A percentile compares a stretch with the other conserved stretches of the same genome.
These are phyloP conservation scores for Hydrotaea cyrtoneurina DNA, from an alignment of 2,888 invertebrate genomes.

Conservation along the genomic window DNA sequence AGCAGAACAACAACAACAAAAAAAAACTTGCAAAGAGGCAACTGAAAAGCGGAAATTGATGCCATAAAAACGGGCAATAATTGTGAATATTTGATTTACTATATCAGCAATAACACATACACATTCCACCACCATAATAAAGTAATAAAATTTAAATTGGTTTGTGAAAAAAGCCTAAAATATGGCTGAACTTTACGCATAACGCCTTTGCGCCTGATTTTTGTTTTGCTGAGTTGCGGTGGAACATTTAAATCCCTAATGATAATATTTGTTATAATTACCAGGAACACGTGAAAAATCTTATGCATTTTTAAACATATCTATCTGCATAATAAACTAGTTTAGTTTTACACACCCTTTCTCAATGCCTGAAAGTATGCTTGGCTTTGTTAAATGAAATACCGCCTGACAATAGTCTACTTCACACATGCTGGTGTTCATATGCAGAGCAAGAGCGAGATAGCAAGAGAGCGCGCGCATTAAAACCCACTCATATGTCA, in stretches of 20 bases:
- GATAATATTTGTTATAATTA: constrained; percentile 59
- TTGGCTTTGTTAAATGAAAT: constrained; percentile 27
- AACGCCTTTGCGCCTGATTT: background rate
- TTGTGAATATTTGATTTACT: constrained; percentile 78
- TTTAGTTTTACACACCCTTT: constrained; percentile 56
- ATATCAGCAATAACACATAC: constrained; percentile 32
- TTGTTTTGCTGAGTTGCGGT: constrained; percentile 16
- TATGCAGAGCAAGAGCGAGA: background rate
- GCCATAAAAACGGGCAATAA: constrained; percentile 74
- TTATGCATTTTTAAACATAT: constrained; percentile 58
- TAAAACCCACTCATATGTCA: constrained; percentile 59
- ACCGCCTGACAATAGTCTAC: constrained; percentile 30
- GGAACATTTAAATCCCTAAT: constrained; percentile 51
- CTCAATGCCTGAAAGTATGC: constrained; percentile 55
- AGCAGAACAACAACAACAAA: background rate
- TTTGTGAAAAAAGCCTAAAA: constrained; percentile 67
- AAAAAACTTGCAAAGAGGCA: background rate
- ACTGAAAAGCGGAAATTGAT: constrained; percentile 50
- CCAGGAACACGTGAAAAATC: constrained; percentile 48
- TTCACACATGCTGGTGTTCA: background rate
- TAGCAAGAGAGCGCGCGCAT: constrained; percentile 43
- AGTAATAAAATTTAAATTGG: constrained; percentile 79
- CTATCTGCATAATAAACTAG: constrained; percentile 47
- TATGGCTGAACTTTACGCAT: background rate
- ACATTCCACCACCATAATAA: constrained; percentile 48